Percentiles rank a stretch among this genome's conserved stretches.
Conservation (phyloP, 1,140 invertebrate species). For the Trichogramma pretiosum region DNA sequence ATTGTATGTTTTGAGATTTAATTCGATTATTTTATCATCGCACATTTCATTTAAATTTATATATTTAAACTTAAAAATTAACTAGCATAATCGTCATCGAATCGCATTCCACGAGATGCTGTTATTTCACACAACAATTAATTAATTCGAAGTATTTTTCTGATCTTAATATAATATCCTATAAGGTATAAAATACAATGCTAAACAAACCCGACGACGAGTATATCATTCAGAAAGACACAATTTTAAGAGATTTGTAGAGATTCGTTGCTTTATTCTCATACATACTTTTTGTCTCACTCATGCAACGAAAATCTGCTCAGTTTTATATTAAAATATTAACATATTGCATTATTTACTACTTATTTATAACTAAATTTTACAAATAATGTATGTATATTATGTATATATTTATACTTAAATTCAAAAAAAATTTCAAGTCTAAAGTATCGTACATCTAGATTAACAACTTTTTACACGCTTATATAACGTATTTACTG, state of each 20-base stretch:
- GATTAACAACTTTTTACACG: conserved; percentile 45
- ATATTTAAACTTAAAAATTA: too few species aligned
- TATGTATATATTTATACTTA: conserved; percentile 22
- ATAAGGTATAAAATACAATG: conserved; percentile 31
- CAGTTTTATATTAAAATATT: conserved; percentile 33
- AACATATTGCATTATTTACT: conserved; percentile 25
- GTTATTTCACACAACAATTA: conserved; percentile 24
- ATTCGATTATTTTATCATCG: too few species aligned
- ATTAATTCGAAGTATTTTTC: too few species aligned
- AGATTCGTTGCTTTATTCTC: conserved; percentile 29
- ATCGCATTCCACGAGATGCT: conserved; percentile 29
- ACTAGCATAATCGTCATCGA: too few species aligned
- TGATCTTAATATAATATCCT: conserved; percentile 22
- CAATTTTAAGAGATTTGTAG: conserved; percentile 34
- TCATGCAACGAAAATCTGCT: conserved; percentile 25
- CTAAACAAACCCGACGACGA: conserved; percentile 27
- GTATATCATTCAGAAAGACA: conserved; percentile 36
- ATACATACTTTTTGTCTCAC: conserved; percentile 31
- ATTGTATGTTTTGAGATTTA: conserved; percentile 7
- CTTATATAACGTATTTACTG: conserved; percentile 37
- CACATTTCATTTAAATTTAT: too few species aligned
- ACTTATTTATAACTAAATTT: conserved; percentile 11
- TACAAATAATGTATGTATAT: conserved; percentile 19
- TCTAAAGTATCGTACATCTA: conserved; percentile 39
- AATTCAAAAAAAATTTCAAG: conserved; percentile 21